A percentile compares a stretch with the other conserved stretches of the same genome.
Evolutionary conservation across 2,113 vertebrate species (phyloP).

Genomic region (Agapornis roseicollis): DNA sequence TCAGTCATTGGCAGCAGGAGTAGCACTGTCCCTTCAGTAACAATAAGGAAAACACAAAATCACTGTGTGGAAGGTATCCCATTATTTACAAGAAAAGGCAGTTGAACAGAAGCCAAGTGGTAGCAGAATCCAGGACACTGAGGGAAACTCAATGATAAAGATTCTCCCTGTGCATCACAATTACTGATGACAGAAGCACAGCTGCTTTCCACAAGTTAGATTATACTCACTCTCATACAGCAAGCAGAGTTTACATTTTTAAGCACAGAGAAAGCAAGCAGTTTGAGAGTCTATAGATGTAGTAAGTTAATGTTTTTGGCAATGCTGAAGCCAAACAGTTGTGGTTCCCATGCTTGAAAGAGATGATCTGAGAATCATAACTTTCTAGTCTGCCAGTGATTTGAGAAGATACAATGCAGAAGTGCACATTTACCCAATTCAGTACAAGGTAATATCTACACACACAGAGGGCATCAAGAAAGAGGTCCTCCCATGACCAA

Average conservation of each 20-base stretch:
- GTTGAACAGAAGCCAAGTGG: not conserved
- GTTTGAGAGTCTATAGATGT: not conserved
- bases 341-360: not conserved
- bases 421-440: not conserved
- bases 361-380: not conserved
- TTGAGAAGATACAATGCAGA: not conserved
- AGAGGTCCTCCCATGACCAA: not conserved
- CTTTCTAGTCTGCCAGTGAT: not conserved
- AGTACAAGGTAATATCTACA: not conserved
- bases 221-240: not conserved
- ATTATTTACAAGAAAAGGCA: not conserved
- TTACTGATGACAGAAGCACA: not conserved
- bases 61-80: constrained; percentile 7
- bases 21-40: not conserved
- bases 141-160: not conserved
- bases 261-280: not conserved
- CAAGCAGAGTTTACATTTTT: not conserved
- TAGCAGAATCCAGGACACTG: constrained; percentile 27
- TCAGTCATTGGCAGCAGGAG: not conserved
- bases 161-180: not conserved
- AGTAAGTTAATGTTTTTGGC: not conserved
- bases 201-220: not conserved
- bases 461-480: not conserved
- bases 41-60: not conserved
- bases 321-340: not conserved